phyloP scores from a whole-genome alignment of 2,888 invertebrate species.

The Bimastos eiseni region DNA sequence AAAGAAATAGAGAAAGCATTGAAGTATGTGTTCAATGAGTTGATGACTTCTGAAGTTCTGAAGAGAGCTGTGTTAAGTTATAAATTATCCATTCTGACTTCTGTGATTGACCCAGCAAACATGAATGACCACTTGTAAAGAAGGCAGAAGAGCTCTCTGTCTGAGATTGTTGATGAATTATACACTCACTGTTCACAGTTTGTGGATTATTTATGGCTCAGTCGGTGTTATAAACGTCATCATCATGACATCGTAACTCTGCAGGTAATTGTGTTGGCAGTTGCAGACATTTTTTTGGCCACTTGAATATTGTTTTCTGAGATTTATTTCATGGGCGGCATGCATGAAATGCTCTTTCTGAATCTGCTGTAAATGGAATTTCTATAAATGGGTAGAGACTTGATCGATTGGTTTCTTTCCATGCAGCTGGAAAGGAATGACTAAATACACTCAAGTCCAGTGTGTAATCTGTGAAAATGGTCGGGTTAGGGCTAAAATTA shows the following conservation, averaged over 20 bases:
- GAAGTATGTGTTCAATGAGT: not conserved
- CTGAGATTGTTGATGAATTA: not conserved
- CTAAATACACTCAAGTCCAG: not conserved
- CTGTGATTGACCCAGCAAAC: not conserved
- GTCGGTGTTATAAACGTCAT: not conserved
- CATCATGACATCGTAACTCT: not conserved
- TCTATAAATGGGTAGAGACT: not conserved
- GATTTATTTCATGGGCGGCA: not conserved
- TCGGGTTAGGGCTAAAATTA: not conserved
- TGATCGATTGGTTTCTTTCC: not conserved
- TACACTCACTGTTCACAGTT: not conserved
- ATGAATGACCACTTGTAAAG: not conserved
- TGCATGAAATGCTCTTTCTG: not conserved
- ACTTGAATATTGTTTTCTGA: not conserved
- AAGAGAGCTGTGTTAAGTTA: not conserved
- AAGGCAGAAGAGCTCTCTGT: not conserved
- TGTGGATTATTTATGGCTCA: not conserved
- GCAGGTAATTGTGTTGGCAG: not conserved
- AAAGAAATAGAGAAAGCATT: not conserved
- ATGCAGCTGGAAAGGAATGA: not conserved
- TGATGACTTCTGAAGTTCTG: not conserved
- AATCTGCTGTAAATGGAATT: not conserved
- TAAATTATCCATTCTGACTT: not conserved
- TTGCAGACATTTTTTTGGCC: not conserved
- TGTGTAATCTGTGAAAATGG: not conserved